Conservation (phyloP, 2,113 vertebrate genomes). For the Neotoma lepida region DNA sequence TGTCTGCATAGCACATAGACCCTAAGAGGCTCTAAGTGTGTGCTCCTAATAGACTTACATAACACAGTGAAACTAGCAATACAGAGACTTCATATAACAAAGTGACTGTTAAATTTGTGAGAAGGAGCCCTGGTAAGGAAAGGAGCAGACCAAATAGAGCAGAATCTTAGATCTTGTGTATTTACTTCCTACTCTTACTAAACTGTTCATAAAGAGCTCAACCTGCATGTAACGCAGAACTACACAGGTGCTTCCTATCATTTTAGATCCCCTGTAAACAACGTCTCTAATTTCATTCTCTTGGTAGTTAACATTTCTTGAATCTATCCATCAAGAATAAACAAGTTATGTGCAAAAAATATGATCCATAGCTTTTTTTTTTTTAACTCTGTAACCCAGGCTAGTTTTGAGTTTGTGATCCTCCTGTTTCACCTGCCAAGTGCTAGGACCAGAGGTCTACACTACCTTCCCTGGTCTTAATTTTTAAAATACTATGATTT, state of each 20-base stretch:
- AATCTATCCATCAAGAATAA: not conserved
- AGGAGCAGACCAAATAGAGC: not conserved
- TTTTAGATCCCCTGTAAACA: not conserved
- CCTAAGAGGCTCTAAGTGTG: not conserved
- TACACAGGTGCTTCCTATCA: not conserved
- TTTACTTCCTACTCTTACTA: not conserved
- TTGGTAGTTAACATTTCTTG: not conserved
- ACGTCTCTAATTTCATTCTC: not conserved
- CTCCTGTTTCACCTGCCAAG: not conserved
- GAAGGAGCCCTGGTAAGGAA: not conserved
- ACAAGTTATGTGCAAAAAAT: not conserved
- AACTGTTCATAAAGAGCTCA: not conserved
- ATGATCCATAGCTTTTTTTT: not conserved
- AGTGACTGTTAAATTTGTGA: not conserved
- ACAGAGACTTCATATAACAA: not conserved
- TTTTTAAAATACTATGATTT: not conserved
- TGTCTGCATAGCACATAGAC: not conserved
- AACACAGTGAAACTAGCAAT: slow-evolving; percentile 17
- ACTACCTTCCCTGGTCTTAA: not conserved
- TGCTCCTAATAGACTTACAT: not conserved
- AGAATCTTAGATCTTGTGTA: not conserved
- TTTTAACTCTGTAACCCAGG: not conserved
- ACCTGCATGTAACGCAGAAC: not conserved
- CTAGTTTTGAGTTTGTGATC: not conserved
- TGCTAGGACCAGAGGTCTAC: not conserved